These are phyloP conservation scores for Melanchra persicariae DNA, from an alignment of 2,888 invertebrate species.

Conservation along the genomic window DNA sequence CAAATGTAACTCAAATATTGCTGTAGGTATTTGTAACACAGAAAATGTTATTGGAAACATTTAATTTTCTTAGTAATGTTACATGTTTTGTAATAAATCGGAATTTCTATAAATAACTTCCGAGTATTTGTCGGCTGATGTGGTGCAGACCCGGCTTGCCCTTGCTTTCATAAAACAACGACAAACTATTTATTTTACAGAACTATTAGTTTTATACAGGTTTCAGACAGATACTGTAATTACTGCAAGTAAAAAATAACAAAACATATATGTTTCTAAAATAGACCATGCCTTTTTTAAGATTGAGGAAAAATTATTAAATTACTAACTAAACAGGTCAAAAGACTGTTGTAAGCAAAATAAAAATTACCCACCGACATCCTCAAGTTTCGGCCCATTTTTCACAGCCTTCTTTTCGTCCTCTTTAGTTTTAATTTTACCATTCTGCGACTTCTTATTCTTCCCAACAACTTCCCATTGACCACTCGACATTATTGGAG, in stretches of 20 bases:
- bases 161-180: background rate
- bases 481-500: slow-evolving; percentile 86
- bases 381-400: slow-evolving; percentile 93
- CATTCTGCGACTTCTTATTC: slow-evolving; percentile 91
- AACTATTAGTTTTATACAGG: background rate
- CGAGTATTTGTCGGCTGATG: background rate
- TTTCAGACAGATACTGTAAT: background rate
- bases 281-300: background rate
- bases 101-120: background rate
- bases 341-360: slow-evolving; percentile 43
- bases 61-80: background rate
- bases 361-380: slow-evolving; percentile 92
- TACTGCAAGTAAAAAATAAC: slow-evolving; percentile 14
- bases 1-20: background rate
- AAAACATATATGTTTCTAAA: background rate
- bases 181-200: background rate
- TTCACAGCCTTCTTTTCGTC: slow-evolving; percentile 92
- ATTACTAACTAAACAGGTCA: background rate
- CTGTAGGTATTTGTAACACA: background rate
- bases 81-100: background rate
- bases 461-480: slow-evolving; percentile 94
- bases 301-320: background rate
- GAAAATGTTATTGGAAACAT: background rate
- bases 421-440: slow-evolving; percentile 89
- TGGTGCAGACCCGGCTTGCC: background rate